These are phyloP conservation scores for Lophura nycthemera DNA, from an alignment of 2,113 vertebrate species.

Conservation along the genomic window DNA sequence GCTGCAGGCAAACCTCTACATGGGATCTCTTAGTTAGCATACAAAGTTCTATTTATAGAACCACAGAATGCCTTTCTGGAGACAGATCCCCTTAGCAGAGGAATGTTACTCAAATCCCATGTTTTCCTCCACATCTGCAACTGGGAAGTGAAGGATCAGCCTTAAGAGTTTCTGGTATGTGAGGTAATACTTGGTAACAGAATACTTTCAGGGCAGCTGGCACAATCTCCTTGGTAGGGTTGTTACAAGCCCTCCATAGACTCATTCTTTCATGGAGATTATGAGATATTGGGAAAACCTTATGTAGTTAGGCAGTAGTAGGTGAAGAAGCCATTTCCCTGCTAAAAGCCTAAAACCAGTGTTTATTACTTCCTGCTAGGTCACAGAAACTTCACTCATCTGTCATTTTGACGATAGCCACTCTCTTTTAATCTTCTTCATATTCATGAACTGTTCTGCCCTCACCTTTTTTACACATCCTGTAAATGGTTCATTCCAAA, in stretches of 20 bases:
- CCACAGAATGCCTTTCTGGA: not conserved
- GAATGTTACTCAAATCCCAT: not conserved
- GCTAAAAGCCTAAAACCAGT: not conserved
- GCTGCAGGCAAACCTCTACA: not conserved
- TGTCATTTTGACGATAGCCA: not conserved
- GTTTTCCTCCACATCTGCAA: not conserved
- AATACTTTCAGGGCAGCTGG: not conserved
- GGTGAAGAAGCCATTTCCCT: not conserved
- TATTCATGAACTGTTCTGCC: not conserved
- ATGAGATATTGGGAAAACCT: not conserved
- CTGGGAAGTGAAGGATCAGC: not conserved
- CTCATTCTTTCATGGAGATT: not conserved
- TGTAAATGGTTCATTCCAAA: not conserved
- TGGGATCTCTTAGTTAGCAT: not conserved
- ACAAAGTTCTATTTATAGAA: not conserved
- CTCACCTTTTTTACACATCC: not conserved
- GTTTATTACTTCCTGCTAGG: constrained; percentile 31
- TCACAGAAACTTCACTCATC: not conserved
- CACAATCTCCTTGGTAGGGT: not conserved
- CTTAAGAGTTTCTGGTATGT: not conserved
- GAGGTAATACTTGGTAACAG: not conserved
- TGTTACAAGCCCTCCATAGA: not conserved
- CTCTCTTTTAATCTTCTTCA: not conserved
- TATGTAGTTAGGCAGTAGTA: not conserved
- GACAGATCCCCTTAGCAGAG: not conserved